Conservation (phyloP, 2,113 vertebrate species). For the Nycticebus coucang region DNA sequence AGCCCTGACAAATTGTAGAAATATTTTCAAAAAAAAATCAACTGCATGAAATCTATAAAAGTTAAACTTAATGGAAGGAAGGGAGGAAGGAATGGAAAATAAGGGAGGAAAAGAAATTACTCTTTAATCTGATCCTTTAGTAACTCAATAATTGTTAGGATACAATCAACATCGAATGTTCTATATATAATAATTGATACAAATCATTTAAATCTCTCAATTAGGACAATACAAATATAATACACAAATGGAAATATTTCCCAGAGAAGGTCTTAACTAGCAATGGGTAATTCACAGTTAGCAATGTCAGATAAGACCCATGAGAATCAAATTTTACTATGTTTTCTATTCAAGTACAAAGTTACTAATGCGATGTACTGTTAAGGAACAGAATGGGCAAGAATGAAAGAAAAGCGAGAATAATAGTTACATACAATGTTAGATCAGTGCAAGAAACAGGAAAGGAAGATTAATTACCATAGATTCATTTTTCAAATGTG, state of each 20-base stretch:
- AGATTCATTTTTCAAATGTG: neutral
- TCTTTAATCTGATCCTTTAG: neutral
- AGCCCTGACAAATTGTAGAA: neutral
- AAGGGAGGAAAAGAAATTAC: fast-evolving
- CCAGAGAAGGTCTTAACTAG: neutral
- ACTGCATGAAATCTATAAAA: constrained; percentile 5
- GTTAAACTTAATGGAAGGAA: neutral
- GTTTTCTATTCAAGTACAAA: neutral
- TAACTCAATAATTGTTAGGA: constrained; percentile 58
- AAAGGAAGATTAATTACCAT: neutral
- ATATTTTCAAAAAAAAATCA: neutral
- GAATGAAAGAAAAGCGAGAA: neutral
- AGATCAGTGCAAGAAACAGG: neutral
- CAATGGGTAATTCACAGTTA: neutral
- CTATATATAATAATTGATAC: neutral
- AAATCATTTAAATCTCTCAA: constrained; percentile 12
- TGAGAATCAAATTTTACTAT: neutral
- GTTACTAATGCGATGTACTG: neutral
- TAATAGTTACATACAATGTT: neutral
- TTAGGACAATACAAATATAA: neutral
- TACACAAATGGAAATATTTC: neutral
- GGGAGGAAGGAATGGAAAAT: too few species aligned
- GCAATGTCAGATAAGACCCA: neutral
- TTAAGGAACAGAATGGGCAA: neutral
- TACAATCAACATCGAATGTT: neutral